phyloP scores from a whole-genome alignment of 2,888 invertebrate genomes.

The Meganola albula region DNA sequence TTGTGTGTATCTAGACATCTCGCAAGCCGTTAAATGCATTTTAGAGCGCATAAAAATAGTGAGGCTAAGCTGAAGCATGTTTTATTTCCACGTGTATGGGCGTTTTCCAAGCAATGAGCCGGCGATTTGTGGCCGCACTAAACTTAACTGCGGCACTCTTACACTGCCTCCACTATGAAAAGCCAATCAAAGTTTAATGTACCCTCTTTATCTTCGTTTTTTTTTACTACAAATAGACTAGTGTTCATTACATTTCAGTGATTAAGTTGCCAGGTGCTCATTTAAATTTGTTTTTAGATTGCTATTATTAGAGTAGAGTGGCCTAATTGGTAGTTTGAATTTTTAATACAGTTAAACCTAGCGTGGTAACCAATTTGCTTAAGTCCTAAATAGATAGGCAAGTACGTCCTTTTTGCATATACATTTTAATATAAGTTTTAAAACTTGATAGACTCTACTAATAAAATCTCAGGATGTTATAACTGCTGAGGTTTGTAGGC shows the following conservation, averaged over 20 bases:
- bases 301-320: no score
- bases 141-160: slow-evolving; percentile 57
- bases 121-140: slow-evolving; percentile 57
- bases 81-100: slow-evolving; percentile 42
- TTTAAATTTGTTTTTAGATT: not conserved
- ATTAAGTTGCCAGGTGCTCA: slow-evolving; percentile 3
- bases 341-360: no score
- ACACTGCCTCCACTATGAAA: slow-evolving; percentile 54
- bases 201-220: slow-evolving; percentile 39
- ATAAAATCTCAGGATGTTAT: slow-evolving; percentile 26
- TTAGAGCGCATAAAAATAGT: no score
- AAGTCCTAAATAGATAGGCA: no score
- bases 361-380: no score
- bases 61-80: no score
- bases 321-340: no score
- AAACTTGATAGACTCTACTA: no score
- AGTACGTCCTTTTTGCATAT: no score
- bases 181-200: slow-evolving; percentile 66
- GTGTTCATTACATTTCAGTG: slow-evolving; percentile 8
- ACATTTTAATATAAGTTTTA: no score
- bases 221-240: slow-evolving; percentile 38
- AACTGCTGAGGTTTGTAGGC: slow-evolving; percentile 19
- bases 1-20: no score
- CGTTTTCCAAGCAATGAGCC: slow-evolving; percentile 41
- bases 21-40: no score